Evolutionary conservation across 2,797 vertebrate species (phyloP).

Genomic region (Malacoctenus gilli): DNA sequence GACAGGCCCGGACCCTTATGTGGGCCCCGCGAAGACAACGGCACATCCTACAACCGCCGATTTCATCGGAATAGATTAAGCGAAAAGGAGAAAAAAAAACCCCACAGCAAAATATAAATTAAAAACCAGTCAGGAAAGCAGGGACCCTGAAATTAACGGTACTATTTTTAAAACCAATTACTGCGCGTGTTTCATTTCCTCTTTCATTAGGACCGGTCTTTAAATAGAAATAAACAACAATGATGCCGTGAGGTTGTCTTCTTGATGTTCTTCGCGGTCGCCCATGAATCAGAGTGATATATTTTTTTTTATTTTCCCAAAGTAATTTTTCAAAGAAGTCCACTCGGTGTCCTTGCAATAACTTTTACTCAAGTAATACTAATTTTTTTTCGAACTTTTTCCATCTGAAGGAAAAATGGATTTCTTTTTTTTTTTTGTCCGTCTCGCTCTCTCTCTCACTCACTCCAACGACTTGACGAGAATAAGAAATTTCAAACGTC

Average conservation of each 20-base stretch:
- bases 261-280: too few relatives aligned
- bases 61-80: too few relatives aligned
- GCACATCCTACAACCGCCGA: too few relatives aligned
- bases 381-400: not conserved
- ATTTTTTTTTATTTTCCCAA: too few relatives aligned
- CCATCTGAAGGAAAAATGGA: not conserved
- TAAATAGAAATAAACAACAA: not conserved
- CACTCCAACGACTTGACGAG: too few relatives aligned
- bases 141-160: not conserved
- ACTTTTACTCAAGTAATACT: not conserved
- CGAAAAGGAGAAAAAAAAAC: too few relatives aligned
- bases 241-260: too few relatives aligned
- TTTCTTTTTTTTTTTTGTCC: constrained; percentile 2
- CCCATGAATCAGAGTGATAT: not conserved
- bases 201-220: not conserved
- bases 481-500: too few relatives aligned
- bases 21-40: too few relatives aligned
- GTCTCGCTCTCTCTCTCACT: too few relatives aligned
- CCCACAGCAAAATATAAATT: not conserved
- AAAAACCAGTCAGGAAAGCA: not conserved
- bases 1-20: too few relatives aligned
- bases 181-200: not conserved
- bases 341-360: not conserved
- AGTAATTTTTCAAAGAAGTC: not conserved
- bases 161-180: not conserved